A percentile compares a stretch with the other conserved stretches of the same genome.
phyloP scores from a whole-genome alignment of 53 echinoderm and acorn worm genomes.

The Mesocentrotus franciscanus region DNA sequence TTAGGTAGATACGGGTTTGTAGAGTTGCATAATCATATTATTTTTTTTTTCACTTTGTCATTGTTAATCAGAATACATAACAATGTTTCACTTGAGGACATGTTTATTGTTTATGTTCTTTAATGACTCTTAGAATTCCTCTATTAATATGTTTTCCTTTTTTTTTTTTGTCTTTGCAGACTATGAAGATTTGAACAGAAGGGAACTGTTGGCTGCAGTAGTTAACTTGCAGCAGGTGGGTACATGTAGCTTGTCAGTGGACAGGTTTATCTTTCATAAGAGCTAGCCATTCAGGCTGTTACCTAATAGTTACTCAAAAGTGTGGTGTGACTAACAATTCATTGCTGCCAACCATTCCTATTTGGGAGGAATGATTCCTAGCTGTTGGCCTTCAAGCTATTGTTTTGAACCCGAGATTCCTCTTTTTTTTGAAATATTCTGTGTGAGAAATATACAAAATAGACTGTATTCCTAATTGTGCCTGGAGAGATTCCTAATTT shows the following conservation, averaged over 20 bases:
- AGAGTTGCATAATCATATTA: background rate
- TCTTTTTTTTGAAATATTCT: too few relatives aligned
- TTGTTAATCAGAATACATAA: background rate
- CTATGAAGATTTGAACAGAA: slow-evolving; percentile 97
- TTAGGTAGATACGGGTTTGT: background rate
- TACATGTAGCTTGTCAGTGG: background rate
- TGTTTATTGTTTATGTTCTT: too few relatives aligned
- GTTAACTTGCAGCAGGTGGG: slow-evolving; percentile 81
- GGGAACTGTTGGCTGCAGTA: slow-evolving; percentile 81
- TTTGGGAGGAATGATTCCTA: too few relatives aligned
- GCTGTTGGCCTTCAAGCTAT: too few relatives aligned
- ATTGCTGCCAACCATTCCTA: too few relatives aligned
- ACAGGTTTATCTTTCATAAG: background rate
- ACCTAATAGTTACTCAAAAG: too few relatives aligned
- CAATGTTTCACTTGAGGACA: background rate
- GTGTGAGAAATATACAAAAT: too few relatives aligned
- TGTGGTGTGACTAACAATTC: too few relatives aligned
- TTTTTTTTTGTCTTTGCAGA: slow-evolving; percentile 60
- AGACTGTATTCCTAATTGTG: too few relatives aligned
- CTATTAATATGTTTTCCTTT: background rate
- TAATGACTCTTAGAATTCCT: background rate
- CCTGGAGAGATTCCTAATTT: too few relatives aligned
- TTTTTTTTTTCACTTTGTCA: background rate
- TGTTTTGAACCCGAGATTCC: too few relatives aligned
- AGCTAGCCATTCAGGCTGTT: too few relatives aligned